Conservation (phyloP, 2,113 vertebrate genomes). For the rat (Rattus norvegicus) region GRCr8 NC_086031.1:65856501-65857000, state of each 20-base stretch:
- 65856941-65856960: background rate
- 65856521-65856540: background rate
- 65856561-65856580: background rate
- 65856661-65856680: background rate
- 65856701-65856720: background rate
- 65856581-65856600: background rate
- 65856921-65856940: background rate
- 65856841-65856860: background rate
- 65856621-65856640: background rate
- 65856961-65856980: background rate
- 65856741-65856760: background rate
- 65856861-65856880: background rate
- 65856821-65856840: background rate
- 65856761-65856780: background rate
- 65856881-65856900: background rate
- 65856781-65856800: background rate
- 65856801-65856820: background rate
- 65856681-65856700: background rate
- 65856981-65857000: background rate
- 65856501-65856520: background rate
- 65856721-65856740: background rate
- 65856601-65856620: background rate
- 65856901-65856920: slow-evolving; percentile 32
- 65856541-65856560: background rate
- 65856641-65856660: background rate